These are phyloP conservation scores for Cyprinodon diabolis DNA, from an alignment of 2,797 vertebrate species.

Conservation along the genomic window DNA sequence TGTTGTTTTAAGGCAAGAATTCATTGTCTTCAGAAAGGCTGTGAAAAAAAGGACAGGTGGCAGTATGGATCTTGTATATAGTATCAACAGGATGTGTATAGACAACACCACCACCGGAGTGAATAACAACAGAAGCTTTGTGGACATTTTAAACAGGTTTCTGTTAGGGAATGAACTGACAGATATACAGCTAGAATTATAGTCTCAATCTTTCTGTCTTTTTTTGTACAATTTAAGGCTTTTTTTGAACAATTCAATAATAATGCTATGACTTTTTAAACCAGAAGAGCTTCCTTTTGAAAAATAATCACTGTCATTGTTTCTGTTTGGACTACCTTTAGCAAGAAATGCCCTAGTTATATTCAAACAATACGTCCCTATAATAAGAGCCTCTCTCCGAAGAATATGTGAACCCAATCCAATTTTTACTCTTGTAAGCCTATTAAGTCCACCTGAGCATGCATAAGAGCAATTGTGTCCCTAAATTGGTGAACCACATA, in stretches of 20 bases:
- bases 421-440: constrained; percentile 58
- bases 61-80: constrained; percentile 73
- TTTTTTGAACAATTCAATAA: background rate
- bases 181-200: constrained; percentile 12
- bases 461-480: constrained; percentile 67
- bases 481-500: constrained; percentile 67
- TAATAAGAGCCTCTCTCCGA: constrained; percentile 55
- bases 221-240: constrained; percentile 5
- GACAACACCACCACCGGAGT: constrained; percentile 69
- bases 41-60: constrained; percentile 71
- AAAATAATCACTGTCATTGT: constrained; percentile 9
- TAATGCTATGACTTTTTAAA: constrained; percentile 7
- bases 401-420: constrained; percentile 51
- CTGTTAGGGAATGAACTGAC: constrained; percentile 33
- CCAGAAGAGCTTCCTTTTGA: constrained; percentile 6
- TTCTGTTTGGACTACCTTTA: constrained; percentile 15
- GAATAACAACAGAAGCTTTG: constrained; percentile 76
- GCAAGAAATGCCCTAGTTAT: constrained; percentile 20
- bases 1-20: constrained; percentile 34
- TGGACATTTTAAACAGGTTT: constrained; percentile 81
- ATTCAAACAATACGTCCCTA: constrained; percentile 38
- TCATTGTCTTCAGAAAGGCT: constrained; percentile 55
- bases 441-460: constrained; percentile 70
- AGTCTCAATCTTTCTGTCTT: constrained; percentile 6
- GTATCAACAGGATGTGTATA: constrained; percentile 83